Base-by-base conservation (phyloP, 1,140 invertebrate species). In the Drosophila parabipectinata region DNA sequence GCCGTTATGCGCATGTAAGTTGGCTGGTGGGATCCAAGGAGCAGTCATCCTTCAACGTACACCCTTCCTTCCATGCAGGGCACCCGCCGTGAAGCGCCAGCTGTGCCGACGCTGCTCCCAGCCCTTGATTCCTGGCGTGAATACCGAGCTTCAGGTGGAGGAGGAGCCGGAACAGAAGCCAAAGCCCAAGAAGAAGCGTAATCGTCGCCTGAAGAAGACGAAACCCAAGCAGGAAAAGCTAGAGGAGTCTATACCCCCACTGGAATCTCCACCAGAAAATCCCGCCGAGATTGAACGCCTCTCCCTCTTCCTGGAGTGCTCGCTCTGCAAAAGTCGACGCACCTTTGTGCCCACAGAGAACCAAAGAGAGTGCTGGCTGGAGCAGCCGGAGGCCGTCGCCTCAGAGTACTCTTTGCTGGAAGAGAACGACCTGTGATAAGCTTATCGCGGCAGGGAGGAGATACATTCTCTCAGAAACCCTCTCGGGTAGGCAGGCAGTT, bases 1-100 rank as follows among this genome's bases (percentile, higher is more conserved):
- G 30, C 82, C 2, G 10, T 79, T 0, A 63, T 68, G 64, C 72
- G 74, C 48, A 83, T 89, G 83, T 88, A 54, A 77, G 83, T 74
- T 2, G 4, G 6, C 1, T 21, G 4, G 15, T 9, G 6, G n/a
- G 4, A 5, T 3, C 21, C 47, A 10, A 32, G 10, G 14, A 21
- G 37, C 21, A n/a, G 5, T 14, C 30, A 21, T n/a, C 21, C 9
- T 9, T 21, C 1, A 8, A 8, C 7, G 2, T 7, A 18, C 7
- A 44, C 2, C 41, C 10, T 1, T 34, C 4, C 12, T 14, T 3
- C 8, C 0, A 6, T 12, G 6, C 9, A 88, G 83, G 48, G 77
- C 83, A 12, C 83, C 83, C 0, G 58, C 63, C 0, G 0, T 88
- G n/a, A 88, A 88, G n/a, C 79, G 83, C 3, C 72, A 72, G 0